Evolutionary conservation across 2,888 invertebrate genomes (phyloP).

Genomic region (Apamea epomidion): DNA sequence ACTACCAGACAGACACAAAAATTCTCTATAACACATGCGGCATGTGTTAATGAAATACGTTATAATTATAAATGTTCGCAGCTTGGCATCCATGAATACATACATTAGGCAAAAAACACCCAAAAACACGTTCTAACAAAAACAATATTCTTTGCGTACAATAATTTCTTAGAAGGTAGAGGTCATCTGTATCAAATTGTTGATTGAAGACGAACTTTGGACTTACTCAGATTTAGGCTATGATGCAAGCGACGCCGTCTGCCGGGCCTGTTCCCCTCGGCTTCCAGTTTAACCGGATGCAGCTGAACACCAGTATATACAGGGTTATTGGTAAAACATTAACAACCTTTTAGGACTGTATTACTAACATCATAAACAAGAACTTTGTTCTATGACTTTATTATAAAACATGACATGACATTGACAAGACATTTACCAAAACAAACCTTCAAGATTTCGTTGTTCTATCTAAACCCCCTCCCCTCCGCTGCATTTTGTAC

Average conservation of each 20-base stretch:
- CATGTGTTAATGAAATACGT: background rate
- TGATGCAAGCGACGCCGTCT: background rate
- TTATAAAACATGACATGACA: too few relatives aligned
- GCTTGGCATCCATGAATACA: conserved; percentile 12
- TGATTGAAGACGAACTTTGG: background rate
- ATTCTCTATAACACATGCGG: too few relatives aligned
- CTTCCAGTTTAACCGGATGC: background rate
- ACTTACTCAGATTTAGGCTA: background rate
- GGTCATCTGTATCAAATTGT: background rate
- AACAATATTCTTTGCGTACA: background rate
- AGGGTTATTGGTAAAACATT: too few relatives aligned
- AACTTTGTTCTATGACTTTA: too few relatives aligned
- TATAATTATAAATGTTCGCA: background rate
- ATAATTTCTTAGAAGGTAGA: conserved; percentile 22
- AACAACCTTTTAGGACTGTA: too few relatives aligned
- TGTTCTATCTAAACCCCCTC: too few relatives aligned
- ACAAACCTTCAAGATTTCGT: too few relatives aligned
- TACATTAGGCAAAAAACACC: conserved; percentile 18
- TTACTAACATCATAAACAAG: too few relatives aligned
- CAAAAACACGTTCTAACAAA: conserved; percentile 5
- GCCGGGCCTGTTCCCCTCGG: background rate
- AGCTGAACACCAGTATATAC: background rate
- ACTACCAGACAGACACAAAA: background rate
- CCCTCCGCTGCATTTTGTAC: too few relatives aligned
- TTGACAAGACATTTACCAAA: too few relatives aligned